Evolutionary conservation across 1,140 invertebrate species (phyloP), one percentile per base, ranked within the genome.

Genomic region (Tetranychus cinnabarinus): DNA sequence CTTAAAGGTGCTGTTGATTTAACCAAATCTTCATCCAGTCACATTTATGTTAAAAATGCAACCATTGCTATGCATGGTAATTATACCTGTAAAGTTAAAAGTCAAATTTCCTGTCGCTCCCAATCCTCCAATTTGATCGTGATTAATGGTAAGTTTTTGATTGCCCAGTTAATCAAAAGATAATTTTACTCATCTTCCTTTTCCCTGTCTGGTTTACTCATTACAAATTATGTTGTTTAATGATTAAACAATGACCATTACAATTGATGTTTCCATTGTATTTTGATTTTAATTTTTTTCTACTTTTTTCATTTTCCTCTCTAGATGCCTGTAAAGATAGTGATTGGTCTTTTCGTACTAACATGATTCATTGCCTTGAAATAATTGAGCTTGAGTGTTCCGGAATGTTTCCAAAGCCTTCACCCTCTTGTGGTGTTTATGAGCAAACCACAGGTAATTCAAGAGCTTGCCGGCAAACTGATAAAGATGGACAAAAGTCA

Each of bases 381-480:
- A 48, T 56, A 13, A 63, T 68, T 46, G 61, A 45, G 23, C 63
- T 68, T 60, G 58, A 67, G 31, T 68, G 67, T 61, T 46, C 61
- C 3, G 67, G 67, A 12, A 67, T 68, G 47, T 67, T 63, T 58
- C 67, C 68, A 7, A 65, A 66, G 34, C 68, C 68, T 3, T 64
- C 64, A 36, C 68, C 68, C 37, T 62, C 66, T 12, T 69, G 68
- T 59, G 68, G 68, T 33, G 59, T 69, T 33, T 69, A 65, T 57
- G 64, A 64, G 13, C 64, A 66, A 46, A 54, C 23, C 12, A 58
- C 62, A 45, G 65, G 64, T 62, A 63, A 59, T 52, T 45, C 36
- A 33, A 15, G 8, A 8, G 23, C 5, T 42, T 42, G 39, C 39
- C 10, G 39, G 5, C 10, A 10, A 42, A 42, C 23, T 1, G 10